Percentiles rank a stretch among this genome's conserved stretches.
These are phyloP conservation scores for Amiota communis DNA, from an alignment of 2,888 invertebrate species.

Conservation along the genomic window DNA sequence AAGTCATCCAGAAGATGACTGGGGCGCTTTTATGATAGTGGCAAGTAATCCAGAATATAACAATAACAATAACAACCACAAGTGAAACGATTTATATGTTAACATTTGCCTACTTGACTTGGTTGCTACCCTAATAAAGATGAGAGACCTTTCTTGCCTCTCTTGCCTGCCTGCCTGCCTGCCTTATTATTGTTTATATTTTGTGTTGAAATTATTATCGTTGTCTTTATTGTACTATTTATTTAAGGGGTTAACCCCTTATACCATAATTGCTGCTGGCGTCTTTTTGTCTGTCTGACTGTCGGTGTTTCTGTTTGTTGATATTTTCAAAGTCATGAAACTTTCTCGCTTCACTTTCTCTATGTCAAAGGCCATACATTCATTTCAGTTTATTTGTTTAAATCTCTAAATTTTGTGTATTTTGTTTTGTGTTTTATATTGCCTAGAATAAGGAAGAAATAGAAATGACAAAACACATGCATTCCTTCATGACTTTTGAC, in stretches of 20 bases:
- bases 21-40: too few species aligned
- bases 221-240: conserved; percentile 1
- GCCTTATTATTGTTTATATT: neutral
- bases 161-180: too few species aligned
- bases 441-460: too few species aligned
- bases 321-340: neutral
- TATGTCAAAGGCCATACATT: conserved; percentile 7
- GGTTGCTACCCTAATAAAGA: conserved; percentile 9
- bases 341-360: conserved; percentile 12
- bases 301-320: neutral
- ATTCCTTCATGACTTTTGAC: too few species aligned
- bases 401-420: neutral
- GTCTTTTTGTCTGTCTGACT: neutral
- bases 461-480: too few species aligned
- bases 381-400: neutral
- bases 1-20: too few species aligned
- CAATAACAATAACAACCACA: too few species aligned
- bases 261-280: neutral
- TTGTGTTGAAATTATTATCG: neutral
- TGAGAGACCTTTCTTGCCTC: conserved; percentile 6
- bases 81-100: too few species aligned
- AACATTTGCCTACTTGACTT: neutral
- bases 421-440: neutral
- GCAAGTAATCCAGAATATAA: too few species aligned
- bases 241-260: neutral